Conservation (phyloP, 2,888 invertebrate genomes). For the Chaitophorus viminalis region DNA sequence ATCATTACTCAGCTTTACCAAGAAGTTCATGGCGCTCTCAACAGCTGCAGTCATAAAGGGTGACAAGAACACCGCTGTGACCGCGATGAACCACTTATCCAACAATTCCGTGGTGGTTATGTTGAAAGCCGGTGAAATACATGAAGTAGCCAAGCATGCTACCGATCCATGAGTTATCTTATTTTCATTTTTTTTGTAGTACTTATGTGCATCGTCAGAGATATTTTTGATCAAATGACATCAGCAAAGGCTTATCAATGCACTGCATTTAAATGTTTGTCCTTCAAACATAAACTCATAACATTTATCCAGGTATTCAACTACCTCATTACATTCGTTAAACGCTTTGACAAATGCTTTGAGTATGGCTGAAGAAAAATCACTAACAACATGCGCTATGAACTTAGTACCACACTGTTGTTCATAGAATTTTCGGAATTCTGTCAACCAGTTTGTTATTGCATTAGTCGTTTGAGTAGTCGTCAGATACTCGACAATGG, state of each 20-base stretch:
- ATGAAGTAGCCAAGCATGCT: not conserved
- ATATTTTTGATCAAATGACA: constrained; percentile 4
- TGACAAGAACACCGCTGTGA: not conserved
- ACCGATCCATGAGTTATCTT: not conserved
- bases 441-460: not conserved
- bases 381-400: not conserved
- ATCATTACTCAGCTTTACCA: not conserved
- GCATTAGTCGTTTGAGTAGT: not conserved
- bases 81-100: not conserved
- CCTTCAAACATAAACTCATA: constrained; percentile 11
- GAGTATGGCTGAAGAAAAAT: not conserved
- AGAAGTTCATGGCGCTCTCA: not conserved
- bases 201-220: not conserved
- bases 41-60: not conserved
- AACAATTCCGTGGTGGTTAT: not conserved
- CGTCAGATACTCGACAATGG: not conserved
- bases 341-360: constrained; percentile 4
- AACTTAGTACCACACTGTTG: not conserved
- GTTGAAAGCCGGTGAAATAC: not conserved
- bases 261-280: not conserved
- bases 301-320: constrained; percentile 4
- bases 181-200: not conserved
- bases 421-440: not conserved
- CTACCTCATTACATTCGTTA: not conserved
- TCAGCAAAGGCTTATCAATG: not conserved